Evolutionary conservation across 2,888 invertebrate species (phyloP), one percentile per base, ranked within the genome.

Genomic region (Amiota communis): DNA sequence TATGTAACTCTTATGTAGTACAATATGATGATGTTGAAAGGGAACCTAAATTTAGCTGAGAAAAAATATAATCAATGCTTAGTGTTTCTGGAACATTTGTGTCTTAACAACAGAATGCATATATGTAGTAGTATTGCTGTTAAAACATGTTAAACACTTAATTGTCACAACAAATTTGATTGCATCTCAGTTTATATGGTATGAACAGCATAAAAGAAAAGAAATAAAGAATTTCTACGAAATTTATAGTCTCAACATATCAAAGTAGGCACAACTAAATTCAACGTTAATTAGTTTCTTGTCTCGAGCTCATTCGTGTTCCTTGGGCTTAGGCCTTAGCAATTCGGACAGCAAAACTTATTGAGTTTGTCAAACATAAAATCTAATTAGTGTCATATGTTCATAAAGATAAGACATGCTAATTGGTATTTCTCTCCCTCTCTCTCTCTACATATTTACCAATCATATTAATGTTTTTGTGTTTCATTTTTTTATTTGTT

Each of bases 401-500:
- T 15, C 47, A 17, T 49, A 56, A 51, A 36, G 17, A 36, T 17
- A 46, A 36, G 47, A 51, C 15, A 67, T 59, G 47, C 47, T 61
- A 70, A 73, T n/a, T 70, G 48, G 51, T 65, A 69, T 70, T 64
- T 69, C 36, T 36, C 36, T 36, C 4, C 6, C 36, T 36, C 23
- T 23, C 48, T 75, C n/a, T n/a, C n/a, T n/a, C n/a, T 73, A 79
- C 76, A 77, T 76, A 69, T 72, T 49, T 63, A 23, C 23, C 23
- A 23, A 23, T 23, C 23, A 53, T 74, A 17, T 68, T 59, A 36
- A 23, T 63, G 9, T 68, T 51, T 72, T 36, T 59, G 68, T 75
- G n/a, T n/a, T n/a, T n/a, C n/a, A n/a, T n/a, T n/a, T n/a, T 75
- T 71, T n/a, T 74, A 78, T 20, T 79, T 71, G 73, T 75, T 78